These are phyloP conservation scores for Pangasius djambal DNA, from an alignment of 2,797 vertebrate genomes.

Conservation along the genomic window DNA sequence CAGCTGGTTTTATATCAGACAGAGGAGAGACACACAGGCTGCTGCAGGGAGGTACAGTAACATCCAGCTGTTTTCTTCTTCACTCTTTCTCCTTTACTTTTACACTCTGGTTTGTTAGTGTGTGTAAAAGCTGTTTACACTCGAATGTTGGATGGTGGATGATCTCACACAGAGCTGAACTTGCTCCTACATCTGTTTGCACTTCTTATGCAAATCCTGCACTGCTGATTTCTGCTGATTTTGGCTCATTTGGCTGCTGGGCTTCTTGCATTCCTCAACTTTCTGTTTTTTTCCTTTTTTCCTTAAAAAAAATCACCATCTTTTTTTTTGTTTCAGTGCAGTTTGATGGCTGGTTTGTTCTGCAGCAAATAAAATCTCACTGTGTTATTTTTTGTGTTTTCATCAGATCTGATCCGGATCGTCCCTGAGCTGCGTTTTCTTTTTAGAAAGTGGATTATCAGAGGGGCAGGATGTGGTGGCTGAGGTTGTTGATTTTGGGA, in stretches of 20 bases:
- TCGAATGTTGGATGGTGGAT: background rate
- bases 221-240: conserved; percentile 4
- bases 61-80: conserved; percentile 17
- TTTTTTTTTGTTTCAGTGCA: background rate
- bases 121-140: background rate
- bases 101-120: too few species aligned
- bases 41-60: conserved; percentile 36
- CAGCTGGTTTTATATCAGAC: background rate
- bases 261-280: conserved; percentile 9
- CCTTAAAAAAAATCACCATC: background rate
- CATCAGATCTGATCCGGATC: conserved; percentile 33
- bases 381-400: background rate
- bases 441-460: conserved; percentile 55
- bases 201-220: background rate
- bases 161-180: conserved; percentile 11
- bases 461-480: conserved; percentile 76
- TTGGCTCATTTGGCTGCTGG: background rate
- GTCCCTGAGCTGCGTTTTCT: background rate
- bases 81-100: background rate
- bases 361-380: background rate
- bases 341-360: background rate
- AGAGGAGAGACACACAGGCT: background rate
- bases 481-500: conserved; percentile 83
- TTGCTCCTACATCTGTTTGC: conserved; percentile 9
- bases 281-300: background rate